Conservation (phyloP, 2,888 invertebrate genomes). For the Napeogenes sylphis region DNA sequence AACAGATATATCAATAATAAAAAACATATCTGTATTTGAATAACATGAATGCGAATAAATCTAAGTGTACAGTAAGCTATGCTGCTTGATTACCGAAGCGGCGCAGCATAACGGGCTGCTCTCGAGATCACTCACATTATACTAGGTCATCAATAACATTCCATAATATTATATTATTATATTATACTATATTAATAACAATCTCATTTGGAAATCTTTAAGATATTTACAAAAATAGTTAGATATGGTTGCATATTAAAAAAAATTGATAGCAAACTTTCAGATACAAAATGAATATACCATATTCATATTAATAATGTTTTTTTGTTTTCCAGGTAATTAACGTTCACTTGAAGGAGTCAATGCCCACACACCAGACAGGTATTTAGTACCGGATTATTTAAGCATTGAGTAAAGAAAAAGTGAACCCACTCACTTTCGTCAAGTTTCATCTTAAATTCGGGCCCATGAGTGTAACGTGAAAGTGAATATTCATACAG, state of each 20-base stretch:
- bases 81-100: constrained; percentile 44
- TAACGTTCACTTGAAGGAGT: not conserved
- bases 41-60: constrained; percentile 35
- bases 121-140: constrained; percentile 31
- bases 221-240: no score
- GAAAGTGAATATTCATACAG: constrained; percentile 63
- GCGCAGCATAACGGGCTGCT: constrained; percentile 32
- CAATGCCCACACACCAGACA: not conserved
- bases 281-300: no score
- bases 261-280: no score
- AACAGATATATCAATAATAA: no score
- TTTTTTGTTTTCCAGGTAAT: constrained; percentile 44
- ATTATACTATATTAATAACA: not conserved
- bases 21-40: not conserved
- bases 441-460: constrained; percentile 55
- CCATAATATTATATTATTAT: constrained; percentile 10
- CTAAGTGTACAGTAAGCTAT: constrained; percentile 50
- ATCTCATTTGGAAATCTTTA: no score
- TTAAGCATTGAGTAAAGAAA: constrained; percentile 66
- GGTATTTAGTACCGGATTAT: constrained; percentile 18
- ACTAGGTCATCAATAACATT: constrained; percentile 27
- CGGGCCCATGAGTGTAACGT: constrained; percentile 49
- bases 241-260: no score
- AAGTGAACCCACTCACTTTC: constrained; percentile 70
- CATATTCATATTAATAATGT: not conserved